Conservation (phyloP, 1,140 invertebrate species). For the Oreohelix idahoensis region DNA sequence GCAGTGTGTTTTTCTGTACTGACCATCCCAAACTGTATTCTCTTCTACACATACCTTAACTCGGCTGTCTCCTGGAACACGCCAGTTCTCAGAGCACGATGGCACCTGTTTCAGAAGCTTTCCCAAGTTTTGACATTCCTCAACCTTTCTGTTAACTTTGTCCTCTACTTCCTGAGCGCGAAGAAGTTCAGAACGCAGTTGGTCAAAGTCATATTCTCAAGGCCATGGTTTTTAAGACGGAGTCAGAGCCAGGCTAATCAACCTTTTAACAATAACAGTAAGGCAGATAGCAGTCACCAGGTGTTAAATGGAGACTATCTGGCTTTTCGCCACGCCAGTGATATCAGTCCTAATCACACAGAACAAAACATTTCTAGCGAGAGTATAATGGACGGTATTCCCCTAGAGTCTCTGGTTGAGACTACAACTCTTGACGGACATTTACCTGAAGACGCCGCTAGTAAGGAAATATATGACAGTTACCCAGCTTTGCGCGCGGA, state of each 20-base stretch:
- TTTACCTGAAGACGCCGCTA: background rate
- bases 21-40: constrained; percentile 40
- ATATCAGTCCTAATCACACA: background rate
- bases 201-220: background rate
- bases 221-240: background rate
- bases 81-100: constrained; percentile 2
- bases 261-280: background rate
- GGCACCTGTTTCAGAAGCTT: constrained; percentile 24
- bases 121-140: constrained; percentile 28
- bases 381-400: background rate
- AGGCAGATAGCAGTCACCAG: background rate
- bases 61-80: background rate
- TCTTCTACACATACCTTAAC: constrained; percentile 11
- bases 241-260: background rate
- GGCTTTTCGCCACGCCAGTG: background rate
- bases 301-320: background rate
- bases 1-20: constrained; percentile 44
- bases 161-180: constrained; percentile 46
- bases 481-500: background rate
- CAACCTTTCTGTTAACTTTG: constrained; percentile 49
- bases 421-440: background rate
- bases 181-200: constrained; percentile 41
- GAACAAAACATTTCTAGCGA: background rate
- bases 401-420: background rate
- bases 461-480: background rate